Percentiles rank a stretch among this genome's conserved stretches.
Conservation (phyloP, 1,140 invertebrate genomes). For the Conus ventricosus region DNA sequence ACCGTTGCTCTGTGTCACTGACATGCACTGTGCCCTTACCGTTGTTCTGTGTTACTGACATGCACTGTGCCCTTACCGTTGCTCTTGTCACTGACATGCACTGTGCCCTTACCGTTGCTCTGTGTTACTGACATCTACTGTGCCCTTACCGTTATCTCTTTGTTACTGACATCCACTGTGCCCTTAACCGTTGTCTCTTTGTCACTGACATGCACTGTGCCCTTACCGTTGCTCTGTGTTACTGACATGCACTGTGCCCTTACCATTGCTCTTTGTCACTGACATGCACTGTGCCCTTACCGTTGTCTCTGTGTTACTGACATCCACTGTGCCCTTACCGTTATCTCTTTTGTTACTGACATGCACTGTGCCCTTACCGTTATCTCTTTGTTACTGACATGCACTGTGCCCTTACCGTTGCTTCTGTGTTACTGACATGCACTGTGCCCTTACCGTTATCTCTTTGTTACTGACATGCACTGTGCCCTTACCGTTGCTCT, state of each 20-base stretch:
- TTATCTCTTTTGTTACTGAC: no score
- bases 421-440: no score
- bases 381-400: no score
- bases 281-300: neutral
- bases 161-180: no score
- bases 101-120: neutral
- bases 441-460: constrained; percentile 2
- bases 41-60: no score
- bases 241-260: no score
- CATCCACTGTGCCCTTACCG: neutral
- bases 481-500: neutral
- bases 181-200: constrained; percentile 14
- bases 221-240: constrained; percentile 14
- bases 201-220: no score
- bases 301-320: constrained; percentile 8
- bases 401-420: constrained; percentile 1
- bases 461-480: no score
- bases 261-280: constrained; percentile 21
- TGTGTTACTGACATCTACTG: no score
- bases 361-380: neutral
- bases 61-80: constrained; percentile 2
- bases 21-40: neutral
- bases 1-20: constrained; percentile 21
- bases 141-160: constrained; percentile 12
- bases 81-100: no score